phyloP scores from a whole-genome alignment of 2,113 vertebrate genomes.

The Loxodonta africana region DNA sequence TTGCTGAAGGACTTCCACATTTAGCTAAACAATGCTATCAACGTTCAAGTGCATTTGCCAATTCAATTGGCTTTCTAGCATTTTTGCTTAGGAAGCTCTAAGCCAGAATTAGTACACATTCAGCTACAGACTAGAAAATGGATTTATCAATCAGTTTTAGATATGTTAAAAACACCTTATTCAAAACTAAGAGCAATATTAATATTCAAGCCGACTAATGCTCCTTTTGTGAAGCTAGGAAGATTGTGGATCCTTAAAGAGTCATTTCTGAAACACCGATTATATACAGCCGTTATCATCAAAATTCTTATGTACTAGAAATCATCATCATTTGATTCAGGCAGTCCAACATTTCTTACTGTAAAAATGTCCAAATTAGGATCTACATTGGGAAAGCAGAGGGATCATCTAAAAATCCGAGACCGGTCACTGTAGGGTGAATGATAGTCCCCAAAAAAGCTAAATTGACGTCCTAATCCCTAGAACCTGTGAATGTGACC shows the following conservation, averaged over 20 bases:
- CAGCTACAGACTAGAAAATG: not conserved
- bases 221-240: conserved; percentile 23
- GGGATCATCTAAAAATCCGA: not conserved
- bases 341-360: not conserved
- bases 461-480: not conserved
- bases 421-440: rapidly evolving
- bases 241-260: not conserved
- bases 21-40: conserved; percentile 66
- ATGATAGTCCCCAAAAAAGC: not conserved
- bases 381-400: not conserved
- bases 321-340: not conserved
- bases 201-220: conserved; percentile 62
- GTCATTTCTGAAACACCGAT: not conserved
- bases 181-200: conserved; percentile 70
- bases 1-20: conserved; percentile 53
- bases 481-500: not conserved
- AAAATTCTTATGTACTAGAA: not conserved
- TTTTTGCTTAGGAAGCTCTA: conserved; percentile 54
- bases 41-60: conserved; percentile 49
- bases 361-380: not conserved
- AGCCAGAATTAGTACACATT: conserved; percentile 70
- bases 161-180: conserved; percentile 69
- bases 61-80: conserved; percentile 44
- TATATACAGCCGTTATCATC: not conserved
- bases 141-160: conserved; percentile 75